Conservation (phyloP, 2,797 vertebrate genomes). For the Sebastolobus alascanus region DNA sequence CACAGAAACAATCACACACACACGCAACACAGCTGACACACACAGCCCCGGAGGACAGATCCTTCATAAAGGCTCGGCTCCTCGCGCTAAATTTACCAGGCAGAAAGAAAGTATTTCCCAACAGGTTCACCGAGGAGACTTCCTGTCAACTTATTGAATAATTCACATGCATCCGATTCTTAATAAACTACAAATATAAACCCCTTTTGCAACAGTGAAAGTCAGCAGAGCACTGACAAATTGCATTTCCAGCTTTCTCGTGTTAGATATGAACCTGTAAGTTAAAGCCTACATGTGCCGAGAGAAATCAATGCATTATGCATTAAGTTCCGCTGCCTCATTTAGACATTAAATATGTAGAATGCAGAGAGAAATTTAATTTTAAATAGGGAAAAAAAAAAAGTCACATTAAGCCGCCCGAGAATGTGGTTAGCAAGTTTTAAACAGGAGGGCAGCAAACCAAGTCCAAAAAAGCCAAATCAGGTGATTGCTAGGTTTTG, state of each 20-base stretch:
- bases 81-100: constrained; percentile 73
- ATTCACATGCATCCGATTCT: constrained; percentile 59
- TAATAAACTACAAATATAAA: constrained; percentile 54
- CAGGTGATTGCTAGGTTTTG: constrained; percentile 72
- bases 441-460: constrained; percentile 48
- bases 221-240: constrained; percentile 41
- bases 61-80: constrained; percentile 57
- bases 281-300: constrained; percentile 47
- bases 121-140: constrained; percentile 57
- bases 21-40: constrained; percentile 63
- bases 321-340: constrained; percentile 72
- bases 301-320: constrained; percentile 75
- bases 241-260: constrained; percentile 50
- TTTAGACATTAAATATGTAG: constrained; percentile 81
- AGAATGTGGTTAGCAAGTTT: constrained; percentile 58
- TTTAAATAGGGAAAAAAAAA: constrained; percentile 39
- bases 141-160: constrained; percentile 70
- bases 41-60: constrained; percentile 61
- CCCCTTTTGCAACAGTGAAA: constrained; percentile 29
- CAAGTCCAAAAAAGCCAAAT: constrained; percentile 60
- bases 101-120: constrained; percentile 68
- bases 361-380: constrained; percentile 53
- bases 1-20: constrained; percentile 55
- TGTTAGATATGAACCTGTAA: constrained; percentile 57
- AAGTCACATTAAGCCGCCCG: constrained; percentile 62